Evolutionary conservation across 2,113 vertebrate genomes (phyloP).

Genomic region (Pedetes capensis): DNA sequence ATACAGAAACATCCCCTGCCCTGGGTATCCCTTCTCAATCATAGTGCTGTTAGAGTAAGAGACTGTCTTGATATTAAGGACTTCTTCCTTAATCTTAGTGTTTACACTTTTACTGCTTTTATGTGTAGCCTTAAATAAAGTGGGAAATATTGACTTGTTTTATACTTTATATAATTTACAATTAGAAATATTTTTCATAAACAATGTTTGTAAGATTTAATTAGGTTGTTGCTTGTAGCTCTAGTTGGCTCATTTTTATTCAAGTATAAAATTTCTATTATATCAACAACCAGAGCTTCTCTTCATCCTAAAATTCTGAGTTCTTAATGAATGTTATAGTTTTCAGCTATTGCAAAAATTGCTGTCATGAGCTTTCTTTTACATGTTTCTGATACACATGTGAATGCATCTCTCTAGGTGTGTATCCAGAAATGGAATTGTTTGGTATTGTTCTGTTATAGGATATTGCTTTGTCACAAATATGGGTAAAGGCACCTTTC

Average conservation of each 20-base stretch:
- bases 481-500: background rate
- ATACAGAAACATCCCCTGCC: background rate
- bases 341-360: background rate
- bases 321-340: background rate
- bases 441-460: background rate
- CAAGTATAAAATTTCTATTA: background rate
- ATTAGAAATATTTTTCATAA: background rate
- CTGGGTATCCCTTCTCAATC: background rate
- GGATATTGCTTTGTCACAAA: background rate
- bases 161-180: background rate
- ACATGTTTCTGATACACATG: background rate
- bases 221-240: background rate
- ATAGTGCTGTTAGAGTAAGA: background rate
- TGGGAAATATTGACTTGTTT: background rate
- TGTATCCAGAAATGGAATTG: background rate
- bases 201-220: background rate
- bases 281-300: background rate
- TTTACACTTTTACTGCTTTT: background rate
- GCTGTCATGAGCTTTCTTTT: background rate
- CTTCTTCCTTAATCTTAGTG: background rate
- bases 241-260: background rate
- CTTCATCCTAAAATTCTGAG: background rate
- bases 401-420: background rate
- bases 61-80: background rate
- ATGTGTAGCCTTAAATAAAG: slow-evolving; percentile 4